Evolutionary conservation across 2,888 invertebrate genomes (phyloP).

Genomic region (Stenoptilia bipunctidactyla): DNA sequence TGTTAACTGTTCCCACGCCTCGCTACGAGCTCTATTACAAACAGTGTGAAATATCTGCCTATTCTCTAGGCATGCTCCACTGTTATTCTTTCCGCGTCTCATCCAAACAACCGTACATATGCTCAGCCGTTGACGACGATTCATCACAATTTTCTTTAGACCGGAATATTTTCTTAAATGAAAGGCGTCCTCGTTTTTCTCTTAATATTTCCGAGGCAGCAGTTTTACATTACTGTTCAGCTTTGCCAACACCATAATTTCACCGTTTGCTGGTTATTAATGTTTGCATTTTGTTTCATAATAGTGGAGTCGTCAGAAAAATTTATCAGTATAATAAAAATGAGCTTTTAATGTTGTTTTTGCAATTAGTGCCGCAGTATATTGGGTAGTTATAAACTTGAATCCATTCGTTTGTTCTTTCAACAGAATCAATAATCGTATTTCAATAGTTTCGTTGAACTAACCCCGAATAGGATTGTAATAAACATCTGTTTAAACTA

Average conservation of each 20-base stretch:
- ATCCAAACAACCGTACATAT: background rate
- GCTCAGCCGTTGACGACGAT: background rate
- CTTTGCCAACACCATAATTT: conserved; percentile 1
- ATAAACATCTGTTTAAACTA: conserved; percentile 1
- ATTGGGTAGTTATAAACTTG: too few species aligned
- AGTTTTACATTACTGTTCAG: conserved; percentile 3
- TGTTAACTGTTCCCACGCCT: background rate
- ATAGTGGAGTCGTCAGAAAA: too few species aligned
- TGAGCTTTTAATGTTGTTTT: too few species aligned
- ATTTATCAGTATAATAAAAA: too few species aligned
- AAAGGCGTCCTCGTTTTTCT: background rate
- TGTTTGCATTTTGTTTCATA: background rate
- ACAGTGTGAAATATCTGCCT: conserved; percentile 7
- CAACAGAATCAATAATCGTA: background rate
- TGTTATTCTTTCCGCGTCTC: background rate
- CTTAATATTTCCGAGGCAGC: background rate
- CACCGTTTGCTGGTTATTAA: background rate
- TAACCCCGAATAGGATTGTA: background rate
- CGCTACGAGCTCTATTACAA: conserved; percentile 17
- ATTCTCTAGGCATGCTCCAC: background rate
- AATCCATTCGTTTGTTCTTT: too few species aligned
- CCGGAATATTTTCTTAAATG: background rate
- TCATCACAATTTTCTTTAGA: background rate
- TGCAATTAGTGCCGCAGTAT: too few species aligned
- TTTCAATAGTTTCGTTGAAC: background rate